Evolutionary conservation across 2,888 invertebrate species (phyloP), one percentile per base, ranked within the genome.

Genomic region (Dryocosmus kuriphilus): DNA sequence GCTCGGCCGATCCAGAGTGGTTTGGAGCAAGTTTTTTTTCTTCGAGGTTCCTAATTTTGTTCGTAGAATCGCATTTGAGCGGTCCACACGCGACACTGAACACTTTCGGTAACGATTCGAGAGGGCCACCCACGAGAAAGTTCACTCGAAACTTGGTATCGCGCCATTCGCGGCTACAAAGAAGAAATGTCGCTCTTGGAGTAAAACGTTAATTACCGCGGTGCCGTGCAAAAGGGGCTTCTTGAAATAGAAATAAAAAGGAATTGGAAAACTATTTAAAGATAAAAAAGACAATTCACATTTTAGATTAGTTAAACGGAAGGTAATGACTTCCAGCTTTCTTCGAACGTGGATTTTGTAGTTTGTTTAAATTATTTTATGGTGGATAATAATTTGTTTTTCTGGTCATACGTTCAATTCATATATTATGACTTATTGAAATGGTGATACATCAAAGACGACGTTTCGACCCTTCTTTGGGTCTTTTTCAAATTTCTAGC

Each of bases 101-200:
- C 71, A 46, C 71, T 71, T 71, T 32, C 51, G n/a, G 51, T 71
- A 71, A 71, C 51, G 51, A 71, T 27, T 67, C 27, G 41, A 38
- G 71, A n/a, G n/a, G n/a, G 51, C 71, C 71, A 71, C 71, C 71
- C 71, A 71, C 71, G 71, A 55, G 71, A 71, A 71, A 71, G 46
- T 71, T 71, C 32, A 71, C 71, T 22, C 51, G 71, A 71, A 71
- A 51, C 51, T 71, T 71, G 71, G 30, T 41, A 55, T 30, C 63
- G 19, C 62, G 32, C 62, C 62, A 62, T 67, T 67, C 67, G 24
- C 46, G 22, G 30, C 27, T 55, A 71, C n/a, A 51, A 27, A 60
- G 60, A 60, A 60, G 60, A 60, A 60, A 60, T 60, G 24, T 16
- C 16, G 16, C 60, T 60, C 27, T 60, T 27, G 2, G 16, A 60